These are phyloP conservation scores for Drosophila pectinifera DNA, from an alignment of 1,140 invertebrate genomes.

Conservation along the genomic window DNA sequence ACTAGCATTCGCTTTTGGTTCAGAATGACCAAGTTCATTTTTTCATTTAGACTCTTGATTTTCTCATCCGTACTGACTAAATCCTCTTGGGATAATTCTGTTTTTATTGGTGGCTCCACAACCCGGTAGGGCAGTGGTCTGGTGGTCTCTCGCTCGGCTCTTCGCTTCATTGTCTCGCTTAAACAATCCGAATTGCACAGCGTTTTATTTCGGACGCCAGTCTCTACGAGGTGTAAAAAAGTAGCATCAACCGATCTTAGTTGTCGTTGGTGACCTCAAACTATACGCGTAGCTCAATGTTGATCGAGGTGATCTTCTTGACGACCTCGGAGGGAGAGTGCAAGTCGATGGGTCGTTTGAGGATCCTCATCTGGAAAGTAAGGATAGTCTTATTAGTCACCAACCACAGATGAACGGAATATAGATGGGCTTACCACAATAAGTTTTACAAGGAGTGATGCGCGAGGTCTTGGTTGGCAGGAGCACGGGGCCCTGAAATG, in stretches of 20 bases:
- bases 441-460: slow-evolving; percentile 99
- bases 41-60: slow-evolving; percentile 29
- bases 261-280: too few species aligned
- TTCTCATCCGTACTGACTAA: slow-evolving; percentile 14
- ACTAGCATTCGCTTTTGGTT: slow-evolving; percentile 40
- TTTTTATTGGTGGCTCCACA: slow-evolving; percentile 1
- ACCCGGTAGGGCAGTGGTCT: slow-evolving; percentile 2
- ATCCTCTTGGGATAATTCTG: not conserved
- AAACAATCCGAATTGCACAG: not conserved
- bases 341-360: slow-evolving; percentile 99
- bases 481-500: slow-evolving; percentile 92
- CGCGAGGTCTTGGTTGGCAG: slow-evolving; percentile 98
- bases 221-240: slow-evolving; percentile 38
- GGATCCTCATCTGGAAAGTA: slow-evolving; percentile 93
- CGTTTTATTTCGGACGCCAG: slow-evolving; percentile 54
- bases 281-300: too few species aligned
- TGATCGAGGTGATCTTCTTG: slow-evolving; percentile 99
- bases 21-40: slow-evolving; percentile 36
- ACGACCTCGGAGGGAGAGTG: slow-evolving; percentile 99
- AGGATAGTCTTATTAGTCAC: slow-evolving; percentile 71
- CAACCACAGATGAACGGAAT: slow-evolving; percentile 10
- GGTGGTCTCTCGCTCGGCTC: slow-evolving; percentile 3
- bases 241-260: slow-evolving; percentile 84
- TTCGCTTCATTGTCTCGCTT: slow-evolving; percentile 1
- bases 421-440: slow-evolving; percentile 95